Base-by-base conservation (phyloP, 2,797 vertebrate genomes). In the Pelodytes ibericus region DNA sequence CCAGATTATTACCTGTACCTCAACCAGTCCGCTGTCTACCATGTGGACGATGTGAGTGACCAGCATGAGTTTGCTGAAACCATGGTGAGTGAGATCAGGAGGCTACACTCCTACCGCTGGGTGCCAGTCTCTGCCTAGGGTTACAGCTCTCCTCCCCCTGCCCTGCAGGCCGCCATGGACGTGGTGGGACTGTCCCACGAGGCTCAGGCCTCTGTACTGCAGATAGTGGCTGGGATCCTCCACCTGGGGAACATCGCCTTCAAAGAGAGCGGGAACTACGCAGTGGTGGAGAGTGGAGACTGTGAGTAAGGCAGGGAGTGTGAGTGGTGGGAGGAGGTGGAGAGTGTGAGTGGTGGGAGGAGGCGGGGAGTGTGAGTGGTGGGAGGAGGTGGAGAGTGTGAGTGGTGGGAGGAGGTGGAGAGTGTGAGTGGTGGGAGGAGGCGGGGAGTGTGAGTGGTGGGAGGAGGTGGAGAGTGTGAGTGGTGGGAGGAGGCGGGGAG, bases 1-100 rank as follows among this genome's bases (percentile, higher is more conserved):
- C 89, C 94, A 0, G 93, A 95, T 77, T 95, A 95, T 75, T 95
- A 95, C 79, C 85, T 63, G 71, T 95, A 95, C 83, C 89, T 95
- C 77, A 95, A 95, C 85, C 94, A 95, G 64, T 93, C 93, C 1
- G 90, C 86, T 11, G 90, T 92, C 15, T 95, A 89, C 84, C 91
- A 88, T 0, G 93, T 95, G 80, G 94, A 95, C 0, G 93, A 93
- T 2, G 33, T 94, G 22, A 84, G 89, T 0, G 94, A 95, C 88
- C 90, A 87, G 69, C 89, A 90, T 80, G 94, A 94, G 7, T 95
- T 94, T 59, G 41, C 75, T 0, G 92, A 94, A 6, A 95, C 94
- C 0, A 86, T 93, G 93, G 94, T 95, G 62, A 44, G 86, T 57
- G 33, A 36, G 33, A 36, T 36, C 33, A 36, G 33, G 13, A 26